Evolutionary conservation across 2,113 vertebrate species (phyloP), one percentile per base, ranked within the genome.

Genomic region (Neolamprologus brichardi): DNA sequence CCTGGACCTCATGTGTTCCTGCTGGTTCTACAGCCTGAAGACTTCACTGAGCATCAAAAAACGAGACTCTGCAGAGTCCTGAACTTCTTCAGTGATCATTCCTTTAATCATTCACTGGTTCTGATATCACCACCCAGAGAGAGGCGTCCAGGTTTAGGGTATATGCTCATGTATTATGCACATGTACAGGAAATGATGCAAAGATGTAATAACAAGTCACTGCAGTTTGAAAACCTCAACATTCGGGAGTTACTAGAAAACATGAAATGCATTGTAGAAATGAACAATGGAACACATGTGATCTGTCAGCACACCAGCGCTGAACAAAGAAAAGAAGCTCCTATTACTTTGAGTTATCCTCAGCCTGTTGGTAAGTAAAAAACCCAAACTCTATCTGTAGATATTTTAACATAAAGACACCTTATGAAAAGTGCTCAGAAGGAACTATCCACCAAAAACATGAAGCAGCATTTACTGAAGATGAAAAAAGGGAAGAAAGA

Each of bases 21-120:
- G 60, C 0, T 34, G 30, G 0, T 34, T 34, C 7, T 51, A 9
- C 32, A n/a, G 2, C 7, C 1, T 49, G 0, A 49, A 0, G 46
- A 51, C 0, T 51, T 51, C 49, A 51, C 0, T 0, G 18, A 51
- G 18, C 1, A 51, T 3, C 49, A n/a, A n/a, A 51, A 2, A 9
- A 3, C 0, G 2, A 51, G 18, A 1, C 32, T 32, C 7, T 32
- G 32, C 32, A 32, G 32, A 32, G 32, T 7, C 32, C 32, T 32
- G 37, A 37, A 37, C 37, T 37, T 37, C 9, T 37, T 37, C 37
- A 37, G 37, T 37, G 37, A 37, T 37, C 9, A 11, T 11, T 4
- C 37, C 9, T 37, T 37, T 37, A 0, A 37, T 11, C 37, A 37
- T 37, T 37, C 37, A 39, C 37, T 39, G 37, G 10, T 39, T 44